Evolutionary conservation across 2,797 vertebrate species (phyloP).

Genomic region (Craterocephalus amniculus): DNA sequence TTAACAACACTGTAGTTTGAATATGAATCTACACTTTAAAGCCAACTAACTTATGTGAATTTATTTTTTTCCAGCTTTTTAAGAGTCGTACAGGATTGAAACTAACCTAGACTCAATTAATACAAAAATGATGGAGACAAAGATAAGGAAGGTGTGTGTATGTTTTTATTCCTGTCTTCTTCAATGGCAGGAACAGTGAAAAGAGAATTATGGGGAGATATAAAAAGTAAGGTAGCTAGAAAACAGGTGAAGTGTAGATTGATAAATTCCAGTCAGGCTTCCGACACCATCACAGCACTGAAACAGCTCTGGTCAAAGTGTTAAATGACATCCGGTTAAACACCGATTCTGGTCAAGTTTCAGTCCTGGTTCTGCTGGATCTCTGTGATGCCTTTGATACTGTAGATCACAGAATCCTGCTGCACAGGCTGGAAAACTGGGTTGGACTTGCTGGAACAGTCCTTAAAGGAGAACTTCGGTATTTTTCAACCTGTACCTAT

Average conservation of each 20-base stretch:
- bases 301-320: no score
- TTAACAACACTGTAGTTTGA: not conserved
- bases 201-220: not conserved
- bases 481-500: no score
- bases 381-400: no score
- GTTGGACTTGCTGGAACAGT: no score
- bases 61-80: constrained; percentile 1
- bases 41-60: not conserved
- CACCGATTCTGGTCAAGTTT: no score
- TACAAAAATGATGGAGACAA: not conserved
- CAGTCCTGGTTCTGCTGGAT: no score
- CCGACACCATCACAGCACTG: no score
- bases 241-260: constrained; percentile 33
- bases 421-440: no score
- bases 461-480: no score
- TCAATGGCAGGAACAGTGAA: constrained; percentile 1
- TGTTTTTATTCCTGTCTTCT: not conserved
- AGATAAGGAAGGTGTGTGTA: not conserved
- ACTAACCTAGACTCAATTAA: not conserved
- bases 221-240: not conserved
- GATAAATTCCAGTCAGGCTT: no score
- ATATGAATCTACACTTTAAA: not conserved
- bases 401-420: no score
- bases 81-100: not conserved
- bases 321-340: no score